Conservation (phyloP, 2,797 vertebrate genomes). For the Mionectes olivaceus region DNA sequence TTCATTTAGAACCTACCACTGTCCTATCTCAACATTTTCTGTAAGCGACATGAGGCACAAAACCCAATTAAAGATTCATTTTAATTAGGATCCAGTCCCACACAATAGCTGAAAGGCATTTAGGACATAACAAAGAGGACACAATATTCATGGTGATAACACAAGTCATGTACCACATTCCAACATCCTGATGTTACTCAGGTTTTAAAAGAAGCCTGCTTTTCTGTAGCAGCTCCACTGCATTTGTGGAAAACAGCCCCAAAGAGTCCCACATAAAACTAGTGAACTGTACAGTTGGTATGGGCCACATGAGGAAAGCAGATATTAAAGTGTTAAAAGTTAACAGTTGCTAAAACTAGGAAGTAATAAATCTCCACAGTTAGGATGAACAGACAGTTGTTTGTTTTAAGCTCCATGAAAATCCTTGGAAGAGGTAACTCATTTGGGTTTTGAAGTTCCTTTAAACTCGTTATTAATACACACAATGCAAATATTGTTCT, state of each 20-base stretch:
- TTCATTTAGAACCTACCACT: neutral
- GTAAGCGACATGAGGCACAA: neutral
- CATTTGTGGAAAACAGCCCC: neutral
- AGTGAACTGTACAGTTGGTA: neutral
- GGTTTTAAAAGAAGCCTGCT: neutral
- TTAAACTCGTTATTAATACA: neutral
- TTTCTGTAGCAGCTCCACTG: neutral
- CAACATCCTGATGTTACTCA: neutral
- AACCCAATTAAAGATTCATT: neutral
- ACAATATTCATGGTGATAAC: neutral
- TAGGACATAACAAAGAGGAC: neutral
- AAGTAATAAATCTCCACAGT: neutral
- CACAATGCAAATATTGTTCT: neutral
- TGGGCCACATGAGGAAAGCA: neutral
- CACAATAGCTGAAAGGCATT: neutral
- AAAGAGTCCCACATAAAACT: neutral
- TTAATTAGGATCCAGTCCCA: neutral
- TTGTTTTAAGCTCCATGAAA: neutral
- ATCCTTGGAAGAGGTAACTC: neutral
- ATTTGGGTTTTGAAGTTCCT: neutral
- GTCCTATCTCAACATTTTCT: neutral
- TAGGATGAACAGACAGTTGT: neutral
- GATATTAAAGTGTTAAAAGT: neutral
- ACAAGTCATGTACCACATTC: accelerated
- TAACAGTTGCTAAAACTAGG: neutral